Evolutionary conservation across 2,888 invertebrate species (phyloP).

Genomic region (Spialia ferax): DNA sequence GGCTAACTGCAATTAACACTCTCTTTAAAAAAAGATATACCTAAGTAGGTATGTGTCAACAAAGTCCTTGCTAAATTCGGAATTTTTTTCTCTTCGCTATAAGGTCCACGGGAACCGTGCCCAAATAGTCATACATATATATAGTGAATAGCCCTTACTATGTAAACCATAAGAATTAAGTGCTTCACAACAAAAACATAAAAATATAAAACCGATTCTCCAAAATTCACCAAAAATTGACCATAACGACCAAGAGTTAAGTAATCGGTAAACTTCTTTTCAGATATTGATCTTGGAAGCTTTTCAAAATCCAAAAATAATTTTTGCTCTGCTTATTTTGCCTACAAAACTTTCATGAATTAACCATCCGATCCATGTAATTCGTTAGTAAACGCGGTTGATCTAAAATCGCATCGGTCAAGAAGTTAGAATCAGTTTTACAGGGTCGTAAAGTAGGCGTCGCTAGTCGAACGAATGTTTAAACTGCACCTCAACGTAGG

Average conservation of each 20-base stretch:
- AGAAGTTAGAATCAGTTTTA: constrained; percentile 67
- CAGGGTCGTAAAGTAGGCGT: constrained; percentile 67
- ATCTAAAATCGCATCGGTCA: constrained; percentile 55
- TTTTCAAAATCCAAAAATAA: no score
- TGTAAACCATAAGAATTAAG: no score
- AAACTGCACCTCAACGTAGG: constrained; percentile 61
- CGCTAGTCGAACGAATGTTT: constrained; percentile 53
- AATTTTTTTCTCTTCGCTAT: constrained; percentile 48
- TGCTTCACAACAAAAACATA: no score
- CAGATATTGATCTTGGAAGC: no score
- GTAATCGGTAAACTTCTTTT: no score
- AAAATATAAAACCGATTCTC: no score
- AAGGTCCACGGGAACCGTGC: constrained; percentile 56
- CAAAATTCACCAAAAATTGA: no score
- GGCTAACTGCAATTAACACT: constrained; percentile 60
- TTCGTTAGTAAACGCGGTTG: not conserved
- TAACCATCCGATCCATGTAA: not conserved
- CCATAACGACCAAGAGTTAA: no score
- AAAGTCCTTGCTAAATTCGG: constrained; percentile 59
- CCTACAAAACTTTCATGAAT: no score
- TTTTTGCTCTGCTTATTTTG: no score
- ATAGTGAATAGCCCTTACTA: no score
- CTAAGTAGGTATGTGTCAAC: constrained; percentile 59
- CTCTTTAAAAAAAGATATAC: constrained; percentile 55
- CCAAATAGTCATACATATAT: constrained; percentile 55